A percentile compares a stretch with the other conserved stretches of the same genome.
These are phyloP conservation scores for Turritopsis dohrnii DNA, from an alignment of 30 jellyfish, hydroid and myxozoan genomes.

Conservation along the genomic window DNA sequence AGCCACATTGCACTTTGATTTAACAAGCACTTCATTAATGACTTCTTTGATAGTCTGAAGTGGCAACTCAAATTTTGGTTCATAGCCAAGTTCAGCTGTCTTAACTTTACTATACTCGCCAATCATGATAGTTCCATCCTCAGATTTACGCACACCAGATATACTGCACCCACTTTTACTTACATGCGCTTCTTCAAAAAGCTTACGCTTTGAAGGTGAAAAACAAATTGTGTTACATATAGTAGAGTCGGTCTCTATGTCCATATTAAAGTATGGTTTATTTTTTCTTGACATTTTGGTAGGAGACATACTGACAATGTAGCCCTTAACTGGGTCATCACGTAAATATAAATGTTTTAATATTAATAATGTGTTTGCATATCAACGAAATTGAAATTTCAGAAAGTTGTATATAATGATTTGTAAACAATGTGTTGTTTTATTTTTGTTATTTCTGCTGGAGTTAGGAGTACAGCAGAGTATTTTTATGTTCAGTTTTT, in stretches of 20 bases:
- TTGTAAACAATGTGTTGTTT: too few relatives aligned
- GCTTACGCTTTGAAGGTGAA: background rate
- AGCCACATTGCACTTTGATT: background rate
- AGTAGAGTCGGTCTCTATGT: background rate
- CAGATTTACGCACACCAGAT: background rate
- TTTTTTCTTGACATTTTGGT: background rate
- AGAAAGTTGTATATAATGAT: too few relatives aligned
- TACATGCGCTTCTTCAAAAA: background rate
- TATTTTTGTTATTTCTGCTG: too few relatives aligned
- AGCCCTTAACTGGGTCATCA: background rate
- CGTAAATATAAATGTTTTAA: background rate
- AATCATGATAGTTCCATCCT: background rate
- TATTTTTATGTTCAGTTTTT: too few relatives aligned
- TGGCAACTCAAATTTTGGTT: background rate
- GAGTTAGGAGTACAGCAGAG: too few relatives aligned
- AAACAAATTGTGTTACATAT: background rate
- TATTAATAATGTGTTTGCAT: background rate
- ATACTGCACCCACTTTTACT: background rate
- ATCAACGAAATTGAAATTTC: too few relatives aligned
- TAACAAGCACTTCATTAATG: background rate
- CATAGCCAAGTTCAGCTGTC: background rate
- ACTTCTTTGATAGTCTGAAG: background rate
- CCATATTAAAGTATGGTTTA: background rate
- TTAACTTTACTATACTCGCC: background rate
- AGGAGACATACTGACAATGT: background rate